These are phyloP conservation scores for Noctua janthina DNA, from an alignment of 2,888 invertebrate species.

Conservation along the genomic window DNA sequence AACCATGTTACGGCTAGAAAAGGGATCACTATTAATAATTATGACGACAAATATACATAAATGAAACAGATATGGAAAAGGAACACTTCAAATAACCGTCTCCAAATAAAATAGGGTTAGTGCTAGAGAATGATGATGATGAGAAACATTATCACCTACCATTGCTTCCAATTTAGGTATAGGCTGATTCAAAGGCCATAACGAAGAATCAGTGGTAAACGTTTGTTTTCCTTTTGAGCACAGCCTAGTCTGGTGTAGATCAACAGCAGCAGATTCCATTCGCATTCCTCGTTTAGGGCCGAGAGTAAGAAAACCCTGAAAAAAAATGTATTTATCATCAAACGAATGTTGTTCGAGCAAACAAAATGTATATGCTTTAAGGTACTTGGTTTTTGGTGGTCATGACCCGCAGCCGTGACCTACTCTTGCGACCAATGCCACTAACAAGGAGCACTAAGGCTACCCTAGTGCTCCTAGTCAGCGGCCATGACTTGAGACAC, in stretches of 20 bases:
- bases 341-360: neutral
- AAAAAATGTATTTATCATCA: conserved; percentile 7
- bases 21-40: neutral
- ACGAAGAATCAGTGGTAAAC: conserved; percentile 89
- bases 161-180: conserved; percentile 89
- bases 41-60: neutral
- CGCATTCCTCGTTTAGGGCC: conserved; percentile 81
- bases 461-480: neutral
- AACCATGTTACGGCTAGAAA: neutral
- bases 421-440: neutral
- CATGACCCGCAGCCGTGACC: neutral
- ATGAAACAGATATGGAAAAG: neutral
- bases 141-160: conserved; percentile 74
- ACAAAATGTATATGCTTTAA: neutral
- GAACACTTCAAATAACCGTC: neutral
- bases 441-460: neutral
- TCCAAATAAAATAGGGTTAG: neutral
- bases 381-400: neutral
- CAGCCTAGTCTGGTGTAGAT: conserved; percentile 83
- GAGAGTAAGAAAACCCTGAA: conserved; percentile 87
- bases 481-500: neutral
- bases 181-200: conserved; percentile 92
- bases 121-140: neutral
- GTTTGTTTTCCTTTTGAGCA: conserved; percentile 90
- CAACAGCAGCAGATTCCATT: conserved; percentile 82